phyloP scores from a whole-genome alignment of 2,888 invertebrate species.

The Eurytoma californica region DNA sequence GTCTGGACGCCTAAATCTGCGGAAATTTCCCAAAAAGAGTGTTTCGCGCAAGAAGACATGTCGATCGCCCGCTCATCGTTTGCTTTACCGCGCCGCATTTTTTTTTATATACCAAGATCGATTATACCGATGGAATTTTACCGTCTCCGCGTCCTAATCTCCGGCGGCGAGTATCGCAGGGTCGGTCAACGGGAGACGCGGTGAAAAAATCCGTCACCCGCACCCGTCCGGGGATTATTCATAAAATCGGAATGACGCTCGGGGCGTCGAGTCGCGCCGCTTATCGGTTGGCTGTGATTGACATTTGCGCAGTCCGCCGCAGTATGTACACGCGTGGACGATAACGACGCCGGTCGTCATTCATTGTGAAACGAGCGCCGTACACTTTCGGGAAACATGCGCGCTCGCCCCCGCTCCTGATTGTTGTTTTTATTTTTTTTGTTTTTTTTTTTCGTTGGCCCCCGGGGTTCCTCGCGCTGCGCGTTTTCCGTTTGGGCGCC shows the following conservation, averaged over 20 bases:
- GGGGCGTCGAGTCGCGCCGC: background rate
- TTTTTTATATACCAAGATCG: too few relatives aligned
- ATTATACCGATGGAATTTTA: too few relatives aligned
- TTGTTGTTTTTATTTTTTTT: background rate
- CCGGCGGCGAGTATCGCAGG: too few relatives aligned
- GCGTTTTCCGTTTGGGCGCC: background rate
- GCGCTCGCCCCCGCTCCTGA: background rate
- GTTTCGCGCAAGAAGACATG: too few relatives aligned
- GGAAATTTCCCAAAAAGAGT: too few relatives aligned
- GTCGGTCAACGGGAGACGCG: too few relatives aligned
- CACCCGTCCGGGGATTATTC: background rate
- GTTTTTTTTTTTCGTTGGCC: background rate
- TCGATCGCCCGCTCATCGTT: too few relatives aligned
- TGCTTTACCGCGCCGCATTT: too few relatives aligned
- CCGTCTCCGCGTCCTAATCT: too few relatives aligned
- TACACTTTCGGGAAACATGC: background rate
- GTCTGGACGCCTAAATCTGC: too few relatives aligned
- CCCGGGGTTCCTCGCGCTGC: background rate
- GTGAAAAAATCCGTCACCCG: too few relatives aligned
- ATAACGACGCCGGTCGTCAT: background rate
- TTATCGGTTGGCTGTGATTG: conserved; percentile 29
- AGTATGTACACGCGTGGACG: background rate
- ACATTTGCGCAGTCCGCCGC: conserved; percentile 37
- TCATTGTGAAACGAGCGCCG: conserved; percentile 32
- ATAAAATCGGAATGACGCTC: conserved; percentile 18